Conservation (phyloP, 2,888 invertebrate species). For the Apamea epomidion region DNA sequence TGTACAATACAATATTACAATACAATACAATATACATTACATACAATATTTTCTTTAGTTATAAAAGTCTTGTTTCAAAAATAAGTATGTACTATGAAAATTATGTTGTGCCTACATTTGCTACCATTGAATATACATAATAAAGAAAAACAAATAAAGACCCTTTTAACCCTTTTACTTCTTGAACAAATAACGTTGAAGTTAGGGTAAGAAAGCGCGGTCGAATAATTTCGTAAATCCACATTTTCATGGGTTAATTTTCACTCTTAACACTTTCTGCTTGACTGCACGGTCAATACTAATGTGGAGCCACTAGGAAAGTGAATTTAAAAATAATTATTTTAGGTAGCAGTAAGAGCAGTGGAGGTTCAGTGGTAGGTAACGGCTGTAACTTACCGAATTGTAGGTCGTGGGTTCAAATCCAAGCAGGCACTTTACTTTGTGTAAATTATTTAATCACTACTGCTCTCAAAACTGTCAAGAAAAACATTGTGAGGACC, state of each 20-base stretch:
- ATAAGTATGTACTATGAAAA: not conserved
- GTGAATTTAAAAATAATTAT: not conserved
- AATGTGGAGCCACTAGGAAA: conserved; percentile 45
- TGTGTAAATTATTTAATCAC: too few species aligned
- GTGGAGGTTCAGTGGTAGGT: too few species aligned
- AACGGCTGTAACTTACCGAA: too few species aligned
- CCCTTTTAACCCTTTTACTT: conserved; percentile 55
- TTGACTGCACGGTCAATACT: conserved; percentile 65
- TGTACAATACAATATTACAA: too few species aligned
- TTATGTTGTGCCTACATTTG: conserved; percentile 2
- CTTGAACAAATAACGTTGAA: conserved; percentile 56
- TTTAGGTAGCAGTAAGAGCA: too few species aligned
- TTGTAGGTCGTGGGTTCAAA: too few species aligned
- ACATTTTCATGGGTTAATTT: conserved; percentile 68
- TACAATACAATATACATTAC: too few species aligned
- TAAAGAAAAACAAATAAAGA: conserved; percentile 51
- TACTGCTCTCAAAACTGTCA: too few species aligned
- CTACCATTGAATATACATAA: conserved; percentile 25
- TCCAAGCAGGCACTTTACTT: too few species aligned
- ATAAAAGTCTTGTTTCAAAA: not conserved
- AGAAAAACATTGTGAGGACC: too few species aligned
- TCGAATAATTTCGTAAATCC: conserved; percentile 65
- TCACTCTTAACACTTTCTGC: conserved; percentile 60
- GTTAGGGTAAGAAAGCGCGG: conserved; percentile 55
- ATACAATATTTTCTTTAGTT: too few species aligned